Conservation (phyloP, 1,140 invertebrate species). For the Calephelis virginiensis region DNA sequence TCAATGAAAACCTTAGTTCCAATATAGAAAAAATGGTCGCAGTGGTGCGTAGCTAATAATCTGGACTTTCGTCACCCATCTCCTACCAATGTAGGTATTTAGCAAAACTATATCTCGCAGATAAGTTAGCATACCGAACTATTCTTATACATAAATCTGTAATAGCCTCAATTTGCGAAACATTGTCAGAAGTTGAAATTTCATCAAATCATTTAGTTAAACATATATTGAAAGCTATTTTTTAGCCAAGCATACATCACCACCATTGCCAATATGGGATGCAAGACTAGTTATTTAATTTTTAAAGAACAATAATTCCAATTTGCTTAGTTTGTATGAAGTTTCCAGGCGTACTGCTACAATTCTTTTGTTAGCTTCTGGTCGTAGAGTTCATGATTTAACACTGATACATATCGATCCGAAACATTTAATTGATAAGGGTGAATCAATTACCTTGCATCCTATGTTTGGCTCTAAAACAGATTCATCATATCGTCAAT, state of each 20-base stretch:
- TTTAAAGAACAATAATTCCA: slow-evolving; percentile 27
- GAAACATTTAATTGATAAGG: slow-evolving; percentile 30
- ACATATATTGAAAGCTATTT: slow-evolving; percentile 36
- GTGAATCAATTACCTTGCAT: slow-evolving; percentile 37
- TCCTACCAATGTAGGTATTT: slow-evolving; percentile 27
- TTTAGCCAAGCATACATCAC: slow-evolving; percentile 15
- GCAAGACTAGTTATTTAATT: slow-evolving; percentile 31
- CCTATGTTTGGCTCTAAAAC: slow-evolving; percentile 56
- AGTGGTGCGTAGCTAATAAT: slow-evolving; percentile 26
- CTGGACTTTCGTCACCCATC: slow-evolving; percentile 28
- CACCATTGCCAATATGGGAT: slow-evolving; percentile 30
- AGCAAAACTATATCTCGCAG: slow-evolving; percentile 18
- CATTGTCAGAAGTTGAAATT: slow-evolving; percentile 26
- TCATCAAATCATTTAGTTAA: slow-evolving; percentile 32
- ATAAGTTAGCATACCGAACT: slow-evolving; percentile 28
- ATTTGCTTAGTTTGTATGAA: slow-evolving; percentile 19
- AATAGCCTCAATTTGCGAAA: slow-evolving; percentile 41
- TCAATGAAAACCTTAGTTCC: too few species aligned
- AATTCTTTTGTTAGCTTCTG: slow-evolving; percentile 36
- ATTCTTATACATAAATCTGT: slow-evolving; percentile 52
- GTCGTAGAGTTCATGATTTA: slow-evolving; percentile 52
- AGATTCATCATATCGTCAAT: slow-evolving; percentile 43
- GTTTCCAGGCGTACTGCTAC: slow-evolving; percentile 22
- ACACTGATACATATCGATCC: slow-evolving; percentile 37
- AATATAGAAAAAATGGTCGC: too few species aligned